phyloP scores from a whole-genome alignment of 2,113 vertebrate species.

The Setophaga petechia region DNA sequence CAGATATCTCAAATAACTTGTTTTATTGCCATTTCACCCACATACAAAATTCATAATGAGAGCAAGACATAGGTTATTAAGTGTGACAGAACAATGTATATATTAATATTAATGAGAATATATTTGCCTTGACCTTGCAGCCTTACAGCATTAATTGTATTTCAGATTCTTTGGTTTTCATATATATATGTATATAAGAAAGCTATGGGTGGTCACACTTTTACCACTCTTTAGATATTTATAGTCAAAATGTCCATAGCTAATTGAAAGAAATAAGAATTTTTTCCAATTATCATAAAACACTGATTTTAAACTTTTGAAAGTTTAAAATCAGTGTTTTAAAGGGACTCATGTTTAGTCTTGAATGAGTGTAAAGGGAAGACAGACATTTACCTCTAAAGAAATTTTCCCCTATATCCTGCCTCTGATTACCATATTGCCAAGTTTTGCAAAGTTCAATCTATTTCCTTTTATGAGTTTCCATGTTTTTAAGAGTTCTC shows the following conservation, averaged over 20 bases:
- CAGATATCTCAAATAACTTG: neutral
- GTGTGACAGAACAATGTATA: conserved; percentile 13
- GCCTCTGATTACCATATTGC: neutral
- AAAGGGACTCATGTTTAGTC: neutral
- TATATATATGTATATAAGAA: neutral
- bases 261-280: neutral
- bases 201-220: neutral
- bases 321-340: neutral
- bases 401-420: neutral
- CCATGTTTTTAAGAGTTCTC: neutral
- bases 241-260: neutral
- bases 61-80: conserved; percentile 26
- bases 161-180: neutral
- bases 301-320: neutral
- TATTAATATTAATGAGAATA: conserved; percentile 4
- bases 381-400: neutral
- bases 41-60: conserved; percentile 4
- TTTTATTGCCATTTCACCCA: conserved; percentile 29
- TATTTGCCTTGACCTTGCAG: neutral
- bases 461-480: neutral
- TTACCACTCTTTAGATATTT: neutral
- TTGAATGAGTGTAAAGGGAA: neutral
- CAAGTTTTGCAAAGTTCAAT: neutral
- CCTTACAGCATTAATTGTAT: neutral
- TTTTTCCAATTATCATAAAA: neutral